Base-by-base conservation (phyloP, 37 sponge, comb jelly and placozoan genomes). In the Halichondria panicea region DNA sequence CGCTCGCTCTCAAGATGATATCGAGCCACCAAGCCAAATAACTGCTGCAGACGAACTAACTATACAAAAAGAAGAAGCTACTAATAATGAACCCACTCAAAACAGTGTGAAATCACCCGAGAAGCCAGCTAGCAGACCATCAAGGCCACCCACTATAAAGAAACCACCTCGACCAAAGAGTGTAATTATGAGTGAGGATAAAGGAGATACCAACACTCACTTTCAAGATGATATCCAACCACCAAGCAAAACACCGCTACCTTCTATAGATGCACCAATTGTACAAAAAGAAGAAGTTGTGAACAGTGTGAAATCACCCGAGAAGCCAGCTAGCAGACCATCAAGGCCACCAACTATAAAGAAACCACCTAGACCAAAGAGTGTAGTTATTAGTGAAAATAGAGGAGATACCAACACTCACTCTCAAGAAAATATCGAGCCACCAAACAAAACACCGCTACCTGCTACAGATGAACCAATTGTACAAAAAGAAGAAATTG, bases 221-320 rank as follows among this genome's bases (percentile, higher is more conserved):
- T n/a, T 63, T 56, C 48, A 11, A 4, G 13, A 45, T 4, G 32
- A 41, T 18, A 75, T 19, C 37, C 63, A 13, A 30, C 63, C 75
- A 36, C 44, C 75, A 30, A 34, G 25, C 1, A 75, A 27, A 35
- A 60, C 63, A 42, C 63, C 75, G 4, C 63, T 63, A 32, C 48
- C 76, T 41, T 52, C 63, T 8, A 22, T 35, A 27, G 8, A 63
- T 31, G 32, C 15, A 63, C 52, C 52, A 48, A 11, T 18, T 15
- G 13, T 15, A 48, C 52, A 48, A 48, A 48, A 11, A 48, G 52
- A 11, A 48, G 13, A 11, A 48, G 52, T 15, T 48, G 15, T 15
- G 52, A 48, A 48, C 15, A 48, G 11, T 48, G 52, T 18, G 52
- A 15, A 15, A 58, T 8, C 60, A 7, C 60, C 60, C 12, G n/a